Percentiles rank a stretch among this genome's conserved stretches.
Evolutionary conservation across 2,113 vertebrate species (phyloP).

Genomic region (Rallus limicola): DNA sequence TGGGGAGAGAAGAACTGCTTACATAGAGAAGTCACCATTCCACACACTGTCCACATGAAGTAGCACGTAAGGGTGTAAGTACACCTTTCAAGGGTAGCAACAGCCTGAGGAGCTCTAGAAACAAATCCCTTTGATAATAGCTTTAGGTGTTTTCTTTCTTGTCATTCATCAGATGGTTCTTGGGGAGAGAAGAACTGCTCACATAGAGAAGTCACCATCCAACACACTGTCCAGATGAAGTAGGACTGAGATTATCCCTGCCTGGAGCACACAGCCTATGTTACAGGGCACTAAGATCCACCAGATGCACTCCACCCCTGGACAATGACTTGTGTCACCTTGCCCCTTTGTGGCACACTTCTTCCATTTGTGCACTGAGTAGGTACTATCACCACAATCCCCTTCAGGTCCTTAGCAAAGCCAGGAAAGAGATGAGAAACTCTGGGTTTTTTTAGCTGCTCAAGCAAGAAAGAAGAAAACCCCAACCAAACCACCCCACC

Average conservation of each 20-base stretch:
- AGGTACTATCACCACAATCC: not conserved
- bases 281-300: not conserved
- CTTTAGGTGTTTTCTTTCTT: too few species aligned
- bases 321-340: not conserved
- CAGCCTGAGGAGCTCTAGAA: not conserved
- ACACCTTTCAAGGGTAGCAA: not conserved
- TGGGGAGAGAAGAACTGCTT: not conserved
- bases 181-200: too few species aligned
- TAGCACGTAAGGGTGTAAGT: accelerated
- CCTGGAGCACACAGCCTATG: not conserved
- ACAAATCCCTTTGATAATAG: too few species aligned
- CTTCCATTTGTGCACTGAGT: not conserved
- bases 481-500: not conserved
- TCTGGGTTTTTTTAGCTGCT: too few species aligned
- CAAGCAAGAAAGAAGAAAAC: too few species aligned
- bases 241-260: not conserved
- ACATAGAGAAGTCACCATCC: not conserved
- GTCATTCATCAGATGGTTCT: too few species aligned
- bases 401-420: not conserved
- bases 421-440: not conserved
- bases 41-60: too few species aligned
- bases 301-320: not conserved
- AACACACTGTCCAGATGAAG: not conserved
- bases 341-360: not conserved
- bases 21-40: too few species aligned